phyloP scores from a whole-genome alignment of 2,888 invertebrate genomes.

The Neria commutata region DNA sequence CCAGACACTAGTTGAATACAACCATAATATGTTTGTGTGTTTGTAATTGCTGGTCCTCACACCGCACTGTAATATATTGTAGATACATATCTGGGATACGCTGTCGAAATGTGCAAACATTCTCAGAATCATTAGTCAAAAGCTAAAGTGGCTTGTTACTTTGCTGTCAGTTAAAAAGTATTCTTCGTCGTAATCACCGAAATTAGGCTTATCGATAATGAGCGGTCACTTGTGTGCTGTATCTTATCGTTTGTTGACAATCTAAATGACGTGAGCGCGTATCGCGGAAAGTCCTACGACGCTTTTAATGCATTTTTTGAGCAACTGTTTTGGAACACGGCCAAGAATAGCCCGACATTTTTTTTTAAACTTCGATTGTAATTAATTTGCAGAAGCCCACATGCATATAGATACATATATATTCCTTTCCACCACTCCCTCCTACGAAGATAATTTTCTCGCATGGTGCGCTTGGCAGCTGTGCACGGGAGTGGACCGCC shows the following conservation, averaged over 20 bases:
- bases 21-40: too few relatives aligned
- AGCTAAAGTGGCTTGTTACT: neutral
- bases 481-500: too few relatives aligned
- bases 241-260: neutral
- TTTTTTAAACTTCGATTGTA: neutral
- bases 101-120: constrained; percentile 8
- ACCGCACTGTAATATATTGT: too few relatives aligned
- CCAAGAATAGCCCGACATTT: neutral
- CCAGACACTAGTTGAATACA: too few relatives aligned
- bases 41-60: too few relatives aligned
- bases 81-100: too few relatives aligned
- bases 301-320: neutral
- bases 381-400: neutral
- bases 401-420: too few relatives aligned
- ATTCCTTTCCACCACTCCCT: too few relatives aligned
- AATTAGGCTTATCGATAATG: neutral
- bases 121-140: constrained; percentile 5
- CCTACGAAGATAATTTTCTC: too few relatives aligned
- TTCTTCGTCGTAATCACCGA: neutral
- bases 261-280: constrained; percentile 5
- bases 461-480: too few relatives aligned
- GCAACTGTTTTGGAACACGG: neutral
- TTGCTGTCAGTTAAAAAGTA: neutral
- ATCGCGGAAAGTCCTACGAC: neutral
- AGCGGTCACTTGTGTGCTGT: neutral